Percentiles rank a stretch among this genome's conserved stretches.
Evolutionary conservation across 2,888 invertebrate genomes (phyloP).

Genomic region (Pheosia tremula): DNA sequence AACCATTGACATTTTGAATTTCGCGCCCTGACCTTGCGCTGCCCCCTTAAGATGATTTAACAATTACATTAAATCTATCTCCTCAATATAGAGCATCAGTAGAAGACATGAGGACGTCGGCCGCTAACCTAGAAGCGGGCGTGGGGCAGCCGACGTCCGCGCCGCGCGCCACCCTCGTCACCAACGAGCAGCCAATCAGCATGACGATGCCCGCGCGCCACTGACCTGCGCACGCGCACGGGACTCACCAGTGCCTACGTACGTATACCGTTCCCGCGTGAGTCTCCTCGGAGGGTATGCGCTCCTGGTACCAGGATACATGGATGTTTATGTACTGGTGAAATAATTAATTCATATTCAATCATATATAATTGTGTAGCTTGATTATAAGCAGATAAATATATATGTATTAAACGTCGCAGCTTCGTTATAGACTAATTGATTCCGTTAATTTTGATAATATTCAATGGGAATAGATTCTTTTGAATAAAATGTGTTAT

Average conservation of each 20-base stretch:
- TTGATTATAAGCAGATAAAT: too few species aligned
- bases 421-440: too few species aligned
- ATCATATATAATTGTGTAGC: too few species aligned
- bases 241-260: background rate
- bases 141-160: constrained; percentile 73
- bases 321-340: background rate
- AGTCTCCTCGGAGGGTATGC: constrained; percentile 30
- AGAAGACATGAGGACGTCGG: constrained; percentile 91
- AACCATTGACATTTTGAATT: too few species aligned
- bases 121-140: constrained; percentile 80
- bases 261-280: constrained; percentile 5
- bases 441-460: too few species aligned
- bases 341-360: too few species aligned
- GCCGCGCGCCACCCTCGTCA: constrained; percentile 90
- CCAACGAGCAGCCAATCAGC: constrained; percentile 92
- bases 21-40: too few species aligned
- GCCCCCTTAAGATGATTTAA: background rate
- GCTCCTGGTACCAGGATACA: constrained; percentile 41
- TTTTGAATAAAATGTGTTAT: background rate
- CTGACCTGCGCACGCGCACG: constrained; percentile 43
- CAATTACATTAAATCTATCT: constrained; percentile 4
- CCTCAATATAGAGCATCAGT: constrained; percentile 87
- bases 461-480: background rate
- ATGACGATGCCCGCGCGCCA: constrained; percentile 86
- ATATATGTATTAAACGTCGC: too few species aligned